A percentile compares a stretch with the other conserved stretches of the same genome.
Conservation (phyloP, 2,113 vertebrate genomes). For the Miniopterus natalensis region DNA sequence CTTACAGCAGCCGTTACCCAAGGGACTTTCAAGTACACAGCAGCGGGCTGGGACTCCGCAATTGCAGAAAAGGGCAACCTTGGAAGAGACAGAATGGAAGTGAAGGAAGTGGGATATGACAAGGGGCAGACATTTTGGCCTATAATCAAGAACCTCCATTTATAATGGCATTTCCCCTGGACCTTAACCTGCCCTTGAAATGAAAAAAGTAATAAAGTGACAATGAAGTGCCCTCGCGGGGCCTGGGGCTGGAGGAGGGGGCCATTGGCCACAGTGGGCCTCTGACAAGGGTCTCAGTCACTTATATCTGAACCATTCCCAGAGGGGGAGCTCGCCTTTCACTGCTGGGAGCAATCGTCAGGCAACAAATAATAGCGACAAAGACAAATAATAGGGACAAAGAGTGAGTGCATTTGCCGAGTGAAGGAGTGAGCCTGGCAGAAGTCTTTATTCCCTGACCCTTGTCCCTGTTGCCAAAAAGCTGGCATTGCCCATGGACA, state of each 20-base stretch:
- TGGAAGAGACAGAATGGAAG: conserved; percentile 35
- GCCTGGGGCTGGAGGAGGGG: not conserved
- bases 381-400: conserved; percentile 81
- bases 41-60: conserved; percentile 39
- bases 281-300: conserved; percentile 83
- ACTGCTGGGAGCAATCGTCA: conserved; percentile 76
- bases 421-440: conserved; percentile 63
- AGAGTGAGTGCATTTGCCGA: conserved; percentile 78
- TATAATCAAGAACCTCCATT: conserved; percentile 48
- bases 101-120: conserved; percentile 7
- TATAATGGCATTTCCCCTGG: conserved; percentile 52
- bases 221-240: conserved; percentile 73
- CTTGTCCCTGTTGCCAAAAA: conserved; percentile 68
- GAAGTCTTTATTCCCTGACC: conserved; percentile 79
- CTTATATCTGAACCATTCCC: conserved; percentile 77
- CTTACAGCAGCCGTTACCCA: conserved; percentile 43
- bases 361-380: conserved; percentile 80
- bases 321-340: conserved; percentile 78
- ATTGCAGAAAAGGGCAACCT: conserved; percentile 43
- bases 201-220: conserved; percentile 77
- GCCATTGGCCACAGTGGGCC: conserved; percentile 67
- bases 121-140: conserved; percentile 43
- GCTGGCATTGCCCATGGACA: conserved; percentile 19
- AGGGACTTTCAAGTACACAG: not conserved
- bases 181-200: conserved; percentile 77